Evolutionary conservation across 2,888 invertebrate species (phyloP), one percentile per base, ranked within the genome.

Genomic region (Xestia ashworthii): DNA sequence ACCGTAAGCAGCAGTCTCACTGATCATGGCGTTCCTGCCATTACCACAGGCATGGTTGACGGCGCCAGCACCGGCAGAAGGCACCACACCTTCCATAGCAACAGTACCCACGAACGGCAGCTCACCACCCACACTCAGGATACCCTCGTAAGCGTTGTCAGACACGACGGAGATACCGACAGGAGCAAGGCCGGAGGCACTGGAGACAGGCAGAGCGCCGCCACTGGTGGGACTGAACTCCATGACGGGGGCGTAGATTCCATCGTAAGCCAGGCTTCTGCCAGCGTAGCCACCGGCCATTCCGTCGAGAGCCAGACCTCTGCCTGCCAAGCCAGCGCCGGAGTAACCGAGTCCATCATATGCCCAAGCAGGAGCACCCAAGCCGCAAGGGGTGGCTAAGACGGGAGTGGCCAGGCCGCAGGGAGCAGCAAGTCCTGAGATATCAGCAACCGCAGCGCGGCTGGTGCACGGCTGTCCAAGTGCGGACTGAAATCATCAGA

Each of bases 1-100:
- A 58, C 58, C 58, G 25, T 25, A 60, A 79, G 12, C 71, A 71
- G 78, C 6, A 41, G 67, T 53, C 76, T 62, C 90, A 74, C 85
- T 86, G 78, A 77, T 74, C 71, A 90, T 90, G 58, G 89, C 88
- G 19, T 87, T 72, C 9, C 82, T 81, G 9, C 90, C 91, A 64
- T 87, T 85, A 46, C 94, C 94, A 65, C 94, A 93, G 11, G 92
- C 90, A 76, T 94, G 92, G 0, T 89, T 83, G 19, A 94, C 89
- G 3, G 85, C 85, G 14, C 92, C 93, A 64, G 88, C 79, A 19
- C 94, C 94, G 72, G 87, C 88, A 76, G 93, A 92, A 50, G 90
- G 90, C 22, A 93, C 89, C 46, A 80, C 80, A 38, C 94, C 94
- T 25, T 93, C 89, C 83, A 93, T 91, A 53, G 78, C 84, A 46